Conservation (phyloP, 2,797 vertebrate species). For the Etheostoma perlongum region DNA sequence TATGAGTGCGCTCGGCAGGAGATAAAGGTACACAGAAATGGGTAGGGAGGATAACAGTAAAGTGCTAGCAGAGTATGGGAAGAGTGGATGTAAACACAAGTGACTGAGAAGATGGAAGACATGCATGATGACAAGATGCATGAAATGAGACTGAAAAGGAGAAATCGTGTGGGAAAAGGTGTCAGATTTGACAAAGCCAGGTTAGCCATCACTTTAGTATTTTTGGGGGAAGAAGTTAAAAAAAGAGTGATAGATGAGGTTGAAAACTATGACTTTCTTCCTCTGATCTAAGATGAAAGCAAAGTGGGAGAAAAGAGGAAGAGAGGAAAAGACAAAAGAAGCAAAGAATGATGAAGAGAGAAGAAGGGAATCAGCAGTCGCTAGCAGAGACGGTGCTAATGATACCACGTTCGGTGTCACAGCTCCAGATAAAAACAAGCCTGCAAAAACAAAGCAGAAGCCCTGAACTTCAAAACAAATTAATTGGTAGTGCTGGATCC, state of each 20-base stretch:
- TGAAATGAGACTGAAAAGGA: conserved; percentile 35
- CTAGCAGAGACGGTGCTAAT: conserved; percentile 59
- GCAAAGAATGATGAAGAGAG: conserved; percentile 47
- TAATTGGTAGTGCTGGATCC: conserved; percentile 73
- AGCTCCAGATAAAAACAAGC: conserved; percentile 49
- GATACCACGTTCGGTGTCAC: conserved; percentile 61
- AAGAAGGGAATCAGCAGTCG: conserved; percentile 31
- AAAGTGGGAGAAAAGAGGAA: conserved; percentile 16
- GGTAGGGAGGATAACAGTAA: conserved; percentile 32
- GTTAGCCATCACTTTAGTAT: neutral
- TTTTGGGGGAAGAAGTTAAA: neutral
- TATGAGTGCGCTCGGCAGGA: conserved; percentile 46
- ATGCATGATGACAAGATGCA: conserved; percentile 39
- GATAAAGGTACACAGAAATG: conserved; percentile 49
- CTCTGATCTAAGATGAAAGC: conserved; percentile 70
- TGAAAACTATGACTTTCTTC: conserved; percentile 51
- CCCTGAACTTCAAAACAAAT: conserved; percentile 73
- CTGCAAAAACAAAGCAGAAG: conserved; percentile 61
- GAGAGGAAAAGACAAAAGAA: conserved; percentile 35
- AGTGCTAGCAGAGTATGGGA: conserved; percentile 35
- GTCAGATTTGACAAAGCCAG: neutral
- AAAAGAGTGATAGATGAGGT: conserved; percentile 27
- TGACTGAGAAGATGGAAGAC: conserved; percentile 3
- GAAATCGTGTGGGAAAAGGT: neutral
- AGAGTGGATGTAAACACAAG: conserved; percentile 25